A percentile compares a stretch with the other conserved stretches of the same genome.
Conservation (phyloP, 2,888 invertebrate species). For the Zhuqinia jingwanae region DNA sequence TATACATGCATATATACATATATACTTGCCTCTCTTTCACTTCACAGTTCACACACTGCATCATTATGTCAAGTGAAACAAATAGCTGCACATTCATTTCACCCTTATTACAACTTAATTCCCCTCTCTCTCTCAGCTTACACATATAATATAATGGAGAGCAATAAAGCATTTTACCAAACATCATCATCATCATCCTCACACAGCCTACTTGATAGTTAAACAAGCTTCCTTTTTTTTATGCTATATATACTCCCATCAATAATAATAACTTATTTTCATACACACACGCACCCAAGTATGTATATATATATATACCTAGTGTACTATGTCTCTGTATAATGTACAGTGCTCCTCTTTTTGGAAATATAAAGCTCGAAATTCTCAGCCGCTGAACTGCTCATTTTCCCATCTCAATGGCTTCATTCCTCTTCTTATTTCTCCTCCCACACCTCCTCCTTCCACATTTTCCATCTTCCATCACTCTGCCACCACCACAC, state of each 20-base stretch:
- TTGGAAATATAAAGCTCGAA: too few relatives aligned
- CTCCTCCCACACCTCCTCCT: slow-evolving; percentile 61
- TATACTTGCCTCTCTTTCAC: neutral
- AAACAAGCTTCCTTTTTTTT: neutral
- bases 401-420: too few relatives aligned
- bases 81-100: slow-evolving; percentile 60
- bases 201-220: neutral
- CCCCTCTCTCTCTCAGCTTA: slow-evolving; percentile 11
- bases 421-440: slow-evolving; percentile 55
- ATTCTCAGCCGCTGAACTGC: too few relatives aligned
- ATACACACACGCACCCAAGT: neutral
- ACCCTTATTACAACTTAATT: slow-evolving; percentile 65
- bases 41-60: slow-evolving; percentile 33
- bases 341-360: too few relatives aligned
- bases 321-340: too few relatives aligned
- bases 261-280: slow-evolving; percentile 52
- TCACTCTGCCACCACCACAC: neutral
- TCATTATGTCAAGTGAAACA: slow-evolving; percentile 66
- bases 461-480: slow-evolving; percentile 44
- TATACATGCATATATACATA: too few relatives aligned
- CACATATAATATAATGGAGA: neutral
- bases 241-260: neutral
- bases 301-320: too few relatives aligned
- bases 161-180: slow-evolving; percentile 52
- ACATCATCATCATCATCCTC: too few relatives aligned